Evolutionary conservation across 2,888 invertebrate species (phyloP).

Genomic region (Drosophila neonasuta): DNA sequence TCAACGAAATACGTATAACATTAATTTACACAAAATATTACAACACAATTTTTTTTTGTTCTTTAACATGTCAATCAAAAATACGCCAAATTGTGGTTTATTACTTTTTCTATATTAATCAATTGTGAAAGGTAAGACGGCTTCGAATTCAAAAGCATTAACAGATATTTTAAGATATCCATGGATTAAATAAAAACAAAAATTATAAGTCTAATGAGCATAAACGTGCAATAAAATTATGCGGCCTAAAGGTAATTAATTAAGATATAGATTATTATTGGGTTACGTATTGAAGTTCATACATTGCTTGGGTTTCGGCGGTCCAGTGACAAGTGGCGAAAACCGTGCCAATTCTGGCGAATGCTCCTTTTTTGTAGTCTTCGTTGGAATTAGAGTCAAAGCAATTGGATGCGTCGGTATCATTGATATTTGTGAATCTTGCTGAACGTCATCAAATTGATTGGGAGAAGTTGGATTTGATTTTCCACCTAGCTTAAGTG

Average conservation of each 20-base stretch:
- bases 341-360: slow-evolving; percentile 93
- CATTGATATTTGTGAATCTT: slow-evolving; percentile 13
- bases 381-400: background rate
- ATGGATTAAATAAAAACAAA: too few relatives aligned
- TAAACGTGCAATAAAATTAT: background rate
- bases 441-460: slow-evolving; percentile 19
- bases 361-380: slow-evolving; percentile 84
- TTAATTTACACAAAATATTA: too few relatives aligned
- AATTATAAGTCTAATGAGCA: too few relatives aligned
- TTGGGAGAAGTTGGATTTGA: slow-evolving; percentile 32
- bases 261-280: background rate
- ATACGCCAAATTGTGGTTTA: too few relatives aligned
- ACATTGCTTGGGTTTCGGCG: slow-evolving; percentile 87
- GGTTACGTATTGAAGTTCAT: slow-evolving; percentile 27
- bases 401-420: background rate
- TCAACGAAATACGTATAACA: too few relatives aligned
- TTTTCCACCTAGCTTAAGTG: slow-evolving; percentile 86
- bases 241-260: background rate
- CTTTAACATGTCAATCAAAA: too few relatives aligned
- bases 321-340: slow-evolving; percentile 91
- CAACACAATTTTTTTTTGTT: too few relatives aligned
- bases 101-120: too few relatives aligned
- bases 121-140: too few relatives aligned
- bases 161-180: too few relatives aligned
- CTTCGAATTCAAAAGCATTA: too few relatives aligned